Evolutionary conservation across 2,797 vertebrate genomes (phyloP).

Genomic region (Trematomus bernacchii): DNA sequence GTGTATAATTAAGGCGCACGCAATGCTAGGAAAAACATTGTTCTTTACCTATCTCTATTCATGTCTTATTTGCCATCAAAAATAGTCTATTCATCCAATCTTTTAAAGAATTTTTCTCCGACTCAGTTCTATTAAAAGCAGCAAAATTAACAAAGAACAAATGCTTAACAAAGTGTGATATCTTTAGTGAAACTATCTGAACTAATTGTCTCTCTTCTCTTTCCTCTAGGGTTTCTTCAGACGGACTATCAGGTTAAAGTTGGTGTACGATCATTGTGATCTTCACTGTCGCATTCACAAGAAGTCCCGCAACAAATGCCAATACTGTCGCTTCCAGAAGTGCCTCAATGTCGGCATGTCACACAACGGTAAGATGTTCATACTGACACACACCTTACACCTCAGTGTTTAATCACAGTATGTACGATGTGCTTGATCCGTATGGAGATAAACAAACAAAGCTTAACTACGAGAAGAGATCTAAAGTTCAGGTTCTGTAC

Average conservation of each 20-base stretch:
- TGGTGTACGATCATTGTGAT: constrained; percentile 97
- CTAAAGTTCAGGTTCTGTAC: neutral
- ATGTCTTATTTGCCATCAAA: neutral
- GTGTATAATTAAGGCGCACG: neutral
- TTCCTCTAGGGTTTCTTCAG: constrained; percentile 93
- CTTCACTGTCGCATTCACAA: constrained; percentile 98
- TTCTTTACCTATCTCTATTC: neutral
- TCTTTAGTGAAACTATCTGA: neutral
- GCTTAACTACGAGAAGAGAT: neutral
- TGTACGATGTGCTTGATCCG: neutral
- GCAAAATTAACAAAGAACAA: neutral
- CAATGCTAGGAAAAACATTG: neutral
- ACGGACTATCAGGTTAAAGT: constrained; percentile 96
- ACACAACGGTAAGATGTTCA: constrained; percentile 91
- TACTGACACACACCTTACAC: neutral
- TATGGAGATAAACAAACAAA: neutral
- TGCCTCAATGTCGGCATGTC: constrained; percentile 99
- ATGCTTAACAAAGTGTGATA: neutral
- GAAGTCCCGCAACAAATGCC: constrained; percentile 99
- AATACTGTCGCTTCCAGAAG: constrained; percentile 99
- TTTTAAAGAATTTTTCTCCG: neutral
- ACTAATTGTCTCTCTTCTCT: neutral
- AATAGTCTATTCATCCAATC: neutral
- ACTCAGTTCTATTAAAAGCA: neutral
- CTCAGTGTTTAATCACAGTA: neutral